Evolutionary conservation across 2,797 vertebrate genomes (phyloP).

Genomic region (Fratercula arctica): DNA sequence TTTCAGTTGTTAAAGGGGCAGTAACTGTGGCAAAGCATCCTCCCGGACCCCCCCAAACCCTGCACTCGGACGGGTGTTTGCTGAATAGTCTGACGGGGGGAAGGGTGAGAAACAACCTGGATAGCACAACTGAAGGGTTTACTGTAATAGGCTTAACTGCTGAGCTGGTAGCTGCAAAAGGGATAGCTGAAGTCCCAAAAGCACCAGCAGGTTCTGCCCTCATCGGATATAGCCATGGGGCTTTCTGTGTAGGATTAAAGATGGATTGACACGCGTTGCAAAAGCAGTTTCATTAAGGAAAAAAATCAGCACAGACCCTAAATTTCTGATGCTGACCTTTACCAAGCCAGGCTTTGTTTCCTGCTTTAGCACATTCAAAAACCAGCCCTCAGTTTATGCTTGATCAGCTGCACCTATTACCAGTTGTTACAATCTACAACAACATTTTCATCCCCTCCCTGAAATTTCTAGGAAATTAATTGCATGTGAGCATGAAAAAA

Average conservation of each 20-base stretch:
- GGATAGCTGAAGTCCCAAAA: neutral
- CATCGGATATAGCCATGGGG: neutral
- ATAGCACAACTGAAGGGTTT: neutral
- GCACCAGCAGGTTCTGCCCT: neutral
- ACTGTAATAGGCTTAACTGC: neutral
- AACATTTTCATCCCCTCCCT: neutral
- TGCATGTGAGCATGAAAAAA: neutral
- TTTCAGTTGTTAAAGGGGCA: neutral
- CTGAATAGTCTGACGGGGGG: neutral
- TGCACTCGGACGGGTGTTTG: neutral
- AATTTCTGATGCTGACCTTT: neutral
- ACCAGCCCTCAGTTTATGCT: neutral
- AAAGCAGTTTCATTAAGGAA: neutral
- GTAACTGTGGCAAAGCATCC: neutral
- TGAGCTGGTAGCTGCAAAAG: neutral
- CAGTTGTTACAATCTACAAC: neutral
- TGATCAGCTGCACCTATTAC: neutral
- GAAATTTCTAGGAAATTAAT: neutral
- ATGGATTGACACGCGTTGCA: accelerated
- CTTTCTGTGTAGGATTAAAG: accelerated
- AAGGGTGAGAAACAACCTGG: neutral
- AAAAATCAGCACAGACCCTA: neutral
- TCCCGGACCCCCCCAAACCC: neutral
- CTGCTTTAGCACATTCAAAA: neutral
- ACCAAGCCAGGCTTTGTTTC: neutral